phyloP scores from a whole-genome alignment of 2,888 invertebrate species.

The Scelioninae gen. 1 region DNA sequence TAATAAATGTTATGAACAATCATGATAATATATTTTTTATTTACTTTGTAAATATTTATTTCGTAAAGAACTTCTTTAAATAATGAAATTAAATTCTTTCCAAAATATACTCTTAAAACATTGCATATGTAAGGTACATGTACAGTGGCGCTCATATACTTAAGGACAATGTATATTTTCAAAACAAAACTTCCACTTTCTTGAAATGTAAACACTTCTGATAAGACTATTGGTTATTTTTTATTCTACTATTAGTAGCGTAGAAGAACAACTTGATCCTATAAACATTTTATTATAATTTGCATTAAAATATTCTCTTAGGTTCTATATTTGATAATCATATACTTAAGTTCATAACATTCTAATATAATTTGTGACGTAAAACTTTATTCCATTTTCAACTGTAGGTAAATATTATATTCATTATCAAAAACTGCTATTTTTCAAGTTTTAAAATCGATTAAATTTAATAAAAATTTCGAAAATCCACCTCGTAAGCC shows the following conservation, averaged over 20 bases:
- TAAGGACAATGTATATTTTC: slow-evolving; percentile 7
- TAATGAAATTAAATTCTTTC: no score
- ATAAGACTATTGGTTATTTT: slow-evolving; percentile 4
- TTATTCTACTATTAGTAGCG: not conserved
- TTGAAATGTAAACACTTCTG: slow-evolving; percentile 2
- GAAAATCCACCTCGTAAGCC: slow-evolving; percentile 15
- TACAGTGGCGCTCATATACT: slow-evolving; percentile 4
- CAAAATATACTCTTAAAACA: no score
- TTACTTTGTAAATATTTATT: no score
- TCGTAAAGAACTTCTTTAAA: no score
- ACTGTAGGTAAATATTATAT: slow-evolving; percentile 12
- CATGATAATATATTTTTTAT: no score
- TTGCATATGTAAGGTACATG: no score
- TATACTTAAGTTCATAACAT: slow-evolving; percentile 16
- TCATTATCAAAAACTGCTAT: slow-evolving; percentile 33
- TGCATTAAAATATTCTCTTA: slow-evolving; percentile 6
- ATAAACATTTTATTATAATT: not conserved
- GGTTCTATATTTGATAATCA: no score
- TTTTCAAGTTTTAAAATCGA: slow-evolving; percentile 1
- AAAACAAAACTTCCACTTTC: slow-evolving; percentile 4
- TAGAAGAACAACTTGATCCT: not conserved
- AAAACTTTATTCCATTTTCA: slow-evolving; percentile 8
- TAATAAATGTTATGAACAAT: no score
- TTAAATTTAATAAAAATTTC: slow-evolving; percentile 9
- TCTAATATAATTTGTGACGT: slow-evolving; percentile 10